Evolutionary conservation across 1,140 invertebrate genomes (phyloP).

Genomic region (Ericerus pela): DNA sequence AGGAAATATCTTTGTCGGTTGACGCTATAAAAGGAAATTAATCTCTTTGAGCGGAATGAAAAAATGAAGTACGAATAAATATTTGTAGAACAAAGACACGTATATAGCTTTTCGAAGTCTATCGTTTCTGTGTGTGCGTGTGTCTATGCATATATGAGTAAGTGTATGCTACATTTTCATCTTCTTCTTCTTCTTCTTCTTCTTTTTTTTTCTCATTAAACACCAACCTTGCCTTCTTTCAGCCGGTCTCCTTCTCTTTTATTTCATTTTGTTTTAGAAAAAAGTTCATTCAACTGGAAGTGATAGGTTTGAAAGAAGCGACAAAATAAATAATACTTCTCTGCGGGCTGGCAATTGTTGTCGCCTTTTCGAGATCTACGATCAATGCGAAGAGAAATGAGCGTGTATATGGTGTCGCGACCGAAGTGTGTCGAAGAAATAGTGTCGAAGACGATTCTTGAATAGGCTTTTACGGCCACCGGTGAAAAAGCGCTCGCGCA

Average conservation of each 20-base stretch:
- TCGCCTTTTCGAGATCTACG: no score
- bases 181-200: background rate
- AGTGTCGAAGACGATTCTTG: no score
- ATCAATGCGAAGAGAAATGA: no score
- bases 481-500: no score
- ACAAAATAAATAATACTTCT: constrained; percentile 1
- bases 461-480: no score
- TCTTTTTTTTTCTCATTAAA: no score
- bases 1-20: constrained; percentile 8
- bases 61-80: constrained; percentile 3
- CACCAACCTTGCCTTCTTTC: no score
- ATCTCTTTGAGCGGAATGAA: constrained; percentile 8
- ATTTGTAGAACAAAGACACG: constrained; percentile 1
- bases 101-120: background rate
- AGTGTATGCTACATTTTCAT: background rate
- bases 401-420: no score
- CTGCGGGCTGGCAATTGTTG: no score
- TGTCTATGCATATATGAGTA: background rate
- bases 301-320: constrained; percentile 1
- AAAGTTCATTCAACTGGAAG: constrained; percentile 10
- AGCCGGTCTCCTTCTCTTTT: no score
- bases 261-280: no score
- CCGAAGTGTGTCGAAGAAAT: no score
- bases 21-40: constrained; percentile 9
- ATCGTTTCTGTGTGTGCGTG: background rate